phyloP scores from a whole-genome alignment of 2,797 vertebrate genomes.

The Garrulus glandarius region DNA sequence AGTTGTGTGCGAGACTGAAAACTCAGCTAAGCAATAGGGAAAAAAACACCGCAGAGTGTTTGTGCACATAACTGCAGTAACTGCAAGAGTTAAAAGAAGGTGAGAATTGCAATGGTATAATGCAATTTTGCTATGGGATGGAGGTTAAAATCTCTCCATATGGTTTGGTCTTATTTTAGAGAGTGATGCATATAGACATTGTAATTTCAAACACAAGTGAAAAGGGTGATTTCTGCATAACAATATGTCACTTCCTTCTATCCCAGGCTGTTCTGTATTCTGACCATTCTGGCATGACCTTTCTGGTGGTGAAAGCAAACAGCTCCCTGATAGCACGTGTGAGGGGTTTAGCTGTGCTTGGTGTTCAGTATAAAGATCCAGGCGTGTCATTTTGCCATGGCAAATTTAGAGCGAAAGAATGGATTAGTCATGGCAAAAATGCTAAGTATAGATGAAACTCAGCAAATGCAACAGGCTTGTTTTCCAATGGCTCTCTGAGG shows the following conservation, averaged over 20 bases:
- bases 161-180: constrained; percentile 40
- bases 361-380: background rate
- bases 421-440: constrained; percentile 48
- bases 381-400: background rate
- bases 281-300: constrained; percentile 19
- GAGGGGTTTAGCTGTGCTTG: constrained; percentile 26
- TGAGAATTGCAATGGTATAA: background rate
- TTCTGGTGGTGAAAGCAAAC: constrained; percentile 36
- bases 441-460: constrained; percentile 1
- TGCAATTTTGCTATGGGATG: background rate
- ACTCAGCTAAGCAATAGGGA: background rate
- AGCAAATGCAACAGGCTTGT: background rate
- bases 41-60: background rate
- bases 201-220: background rate
- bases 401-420: constrained; percentile 27
- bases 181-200: background rate
- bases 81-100: background rate
- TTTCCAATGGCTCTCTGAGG: background rate
- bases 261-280: background rate
- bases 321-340: background rate
- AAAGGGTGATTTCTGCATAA: constrained; percentile 33
- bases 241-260: background rate
- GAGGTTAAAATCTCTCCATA: constrained; percentile 26
- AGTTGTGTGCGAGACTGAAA: background rate
- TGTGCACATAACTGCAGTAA: background rate